A percentile compares a stretch with the other conserved stretches of the same genome.
Evolutionary conservation across 1,140 invertebrate species (phyloP).

Genomic region (Metopolophium dirhodum): DNA sequence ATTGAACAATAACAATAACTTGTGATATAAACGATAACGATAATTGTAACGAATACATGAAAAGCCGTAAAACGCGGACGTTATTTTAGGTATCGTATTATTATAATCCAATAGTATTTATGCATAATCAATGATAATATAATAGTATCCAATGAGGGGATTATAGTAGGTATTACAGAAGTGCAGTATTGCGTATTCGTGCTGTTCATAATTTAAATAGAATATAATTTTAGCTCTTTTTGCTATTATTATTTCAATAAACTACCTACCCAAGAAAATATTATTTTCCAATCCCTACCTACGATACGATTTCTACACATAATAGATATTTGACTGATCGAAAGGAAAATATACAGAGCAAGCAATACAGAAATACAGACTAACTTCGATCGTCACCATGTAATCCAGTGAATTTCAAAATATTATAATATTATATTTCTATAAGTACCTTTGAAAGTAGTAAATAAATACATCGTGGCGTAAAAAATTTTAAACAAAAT

Average conservation of each 20-base stretch:
- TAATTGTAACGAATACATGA: background rate
- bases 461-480: background rate
- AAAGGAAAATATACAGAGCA: background rate
- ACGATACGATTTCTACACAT: no score
- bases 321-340: background rate
- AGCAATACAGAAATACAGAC: no score
- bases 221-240: background rate
- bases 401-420: background rate
- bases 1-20: constrained; percentile 9
- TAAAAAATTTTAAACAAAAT: background rate
- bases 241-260: background rate
- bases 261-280: background rate
- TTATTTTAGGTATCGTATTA: background rate
- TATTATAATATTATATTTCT: background rate
- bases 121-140: background rate
- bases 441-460: background rate
- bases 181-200: background rate
- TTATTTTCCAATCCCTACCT: background rate
- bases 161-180: background rate
- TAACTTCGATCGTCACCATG: no score
- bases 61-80: background rate
- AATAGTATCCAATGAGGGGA: background rate
- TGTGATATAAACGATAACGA: background rate
- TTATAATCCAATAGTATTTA: background rate
- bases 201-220: background rate